Evolutionary conservation across 2,113 vertebrate genomes (phyloP).

Genomic region (Saccopteryx bilineata): DNA sequence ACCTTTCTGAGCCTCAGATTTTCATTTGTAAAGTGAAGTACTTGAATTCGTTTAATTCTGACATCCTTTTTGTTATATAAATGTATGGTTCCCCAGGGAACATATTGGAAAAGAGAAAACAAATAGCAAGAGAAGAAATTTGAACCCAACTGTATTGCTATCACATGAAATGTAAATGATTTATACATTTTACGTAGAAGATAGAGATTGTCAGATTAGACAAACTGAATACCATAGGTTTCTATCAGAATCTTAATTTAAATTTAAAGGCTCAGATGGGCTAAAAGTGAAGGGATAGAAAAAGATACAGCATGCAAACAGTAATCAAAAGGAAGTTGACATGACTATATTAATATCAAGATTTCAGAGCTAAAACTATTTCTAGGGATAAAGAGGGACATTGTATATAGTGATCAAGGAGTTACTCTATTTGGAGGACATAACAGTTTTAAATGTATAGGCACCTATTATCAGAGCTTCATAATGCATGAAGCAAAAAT

Average conservation of each 20-base stretch:
- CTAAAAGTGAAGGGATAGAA: background rate
- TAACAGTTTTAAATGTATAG: background rate
- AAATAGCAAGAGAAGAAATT: background rate
- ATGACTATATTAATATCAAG: background rate
- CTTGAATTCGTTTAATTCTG: background rate
- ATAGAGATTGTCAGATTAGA: background rate
- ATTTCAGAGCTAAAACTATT: constrained; percentile 32
- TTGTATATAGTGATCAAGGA: background rate
- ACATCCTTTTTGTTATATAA: background rate
- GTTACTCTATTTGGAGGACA: background rate
- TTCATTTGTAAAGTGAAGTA: constrained; percentile 35
- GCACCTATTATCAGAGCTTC: background rate
- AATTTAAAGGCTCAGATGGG: background rate
- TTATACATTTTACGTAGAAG: background rate
- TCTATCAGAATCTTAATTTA: background rate
- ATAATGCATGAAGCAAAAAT: background rate
- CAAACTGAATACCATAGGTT: background rate
- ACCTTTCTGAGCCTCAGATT: background rate
- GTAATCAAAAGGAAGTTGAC: background rate
- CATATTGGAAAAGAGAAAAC: background rate
- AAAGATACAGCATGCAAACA: background rate
- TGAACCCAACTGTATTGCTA: background rate
- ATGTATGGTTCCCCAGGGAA: background rate
- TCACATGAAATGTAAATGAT: background rate
- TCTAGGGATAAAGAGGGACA: constrained; percentile 1